Evolutionary conservation across 2,888 invertebrate genomes (phyloP).

Genomic region (Andricus quercusramuli): DNA sequence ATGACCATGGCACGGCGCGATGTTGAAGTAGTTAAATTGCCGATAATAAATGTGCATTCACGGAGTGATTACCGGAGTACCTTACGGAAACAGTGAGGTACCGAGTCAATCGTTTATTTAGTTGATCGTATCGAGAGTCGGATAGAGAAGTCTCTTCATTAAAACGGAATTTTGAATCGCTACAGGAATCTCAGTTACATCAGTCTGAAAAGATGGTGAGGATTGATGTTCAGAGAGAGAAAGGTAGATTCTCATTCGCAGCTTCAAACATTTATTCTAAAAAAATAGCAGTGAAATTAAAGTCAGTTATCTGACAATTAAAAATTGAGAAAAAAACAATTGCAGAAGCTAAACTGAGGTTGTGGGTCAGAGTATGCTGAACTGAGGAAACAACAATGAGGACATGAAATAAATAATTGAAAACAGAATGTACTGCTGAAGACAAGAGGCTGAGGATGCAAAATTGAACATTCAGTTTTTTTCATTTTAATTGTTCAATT

Average conservation of each 20-base stretch:
- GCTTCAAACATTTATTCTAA: too few relatives aligned
- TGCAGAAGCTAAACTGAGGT: not conserved
- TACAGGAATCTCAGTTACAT: not conserved
- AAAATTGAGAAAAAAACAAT: not conserved
- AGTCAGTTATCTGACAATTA: not conserved
- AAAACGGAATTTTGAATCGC: not conserved
- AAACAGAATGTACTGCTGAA: too few relatives aligned
- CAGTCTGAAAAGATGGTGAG: not conserved
- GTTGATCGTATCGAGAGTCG: slow-evolving; percentile 29
- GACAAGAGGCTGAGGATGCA: not conserved
- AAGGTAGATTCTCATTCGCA: too few relatives aligned
- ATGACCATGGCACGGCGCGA: slow-evolving; percentile 62
- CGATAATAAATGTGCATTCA: slow-evolving; percentile 72
- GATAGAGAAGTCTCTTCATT: slow-evolving; percentile 37
- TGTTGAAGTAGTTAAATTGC: slow-evolving; percentile 75
- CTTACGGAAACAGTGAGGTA: slow-evolving; percentile 33
- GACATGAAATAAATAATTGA: too few relatives aligned
- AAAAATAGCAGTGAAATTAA: too few relatives aligned
- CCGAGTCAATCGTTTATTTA: slow-evolving; percentile 30
- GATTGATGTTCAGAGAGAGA: too few relatives aligned
- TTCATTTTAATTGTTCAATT: too few relatives aligned
- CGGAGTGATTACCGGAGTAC: slow-evolving; percentile 58
- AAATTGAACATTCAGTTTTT: too few relatives aligned
- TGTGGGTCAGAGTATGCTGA: not conserved
- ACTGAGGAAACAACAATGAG: not conserved